phyloP scores from a whole-genome alignment of 2,888 invertebrate genomes.

The Conistra vaccinii region DNA sequence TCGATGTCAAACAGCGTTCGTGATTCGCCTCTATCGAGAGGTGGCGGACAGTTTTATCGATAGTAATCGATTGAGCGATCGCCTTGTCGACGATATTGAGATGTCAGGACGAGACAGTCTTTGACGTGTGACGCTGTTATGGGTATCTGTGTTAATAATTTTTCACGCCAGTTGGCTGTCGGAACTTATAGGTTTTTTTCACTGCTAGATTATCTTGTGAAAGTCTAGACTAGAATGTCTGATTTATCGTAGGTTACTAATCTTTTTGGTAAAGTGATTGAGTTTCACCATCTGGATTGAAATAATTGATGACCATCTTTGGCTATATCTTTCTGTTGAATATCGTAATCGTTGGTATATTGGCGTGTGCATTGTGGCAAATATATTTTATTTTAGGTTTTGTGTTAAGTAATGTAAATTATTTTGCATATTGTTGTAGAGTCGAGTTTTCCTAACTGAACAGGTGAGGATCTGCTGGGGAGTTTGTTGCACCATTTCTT shows the following conservation, averaged over 20 bases:
- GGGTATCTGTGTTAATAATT: background rate
- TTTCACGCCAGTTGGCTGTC: background rate
- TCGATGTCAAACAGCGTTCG: slow-evolving; percentile 34
- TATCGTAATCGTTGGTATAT: too few relatives aligned
- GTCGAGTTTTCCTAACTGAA: too few relatives aligned
- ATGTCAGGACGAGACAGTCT: background rate
- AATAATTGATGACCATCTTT: background rate
- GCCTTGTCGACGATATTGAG: slow-evolving; percentile 24
- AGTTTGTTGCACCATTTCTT: too few relatives aligned
- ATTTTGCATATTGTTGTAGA: too few relatives aligned
- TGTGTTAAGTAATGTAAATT: too few relatives aligned
- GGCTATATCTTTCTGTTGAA: too few relatives aligned
- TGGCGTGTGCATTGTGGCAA: too few relatives aligned
- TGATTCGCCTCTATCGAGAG: slow-evolving; percentile 14
- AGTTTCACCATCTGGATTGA: too few relatives aligned
- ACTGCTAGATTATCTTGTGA: background rate
- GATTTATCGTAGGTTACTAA: background rate
- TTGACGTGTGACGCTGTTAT: background rate
- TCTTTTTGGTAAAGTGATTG: too few relatives aligned
- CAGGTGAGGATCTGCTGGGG: too few relatives aligned
- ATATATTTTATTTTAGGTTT: too few relatives aligned
- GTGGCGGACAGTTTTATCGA: slow-evolving; percentile 7
- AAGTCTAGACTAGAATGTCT: background rate
- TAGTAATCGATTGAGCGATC: slow-evolving; percentile 24
- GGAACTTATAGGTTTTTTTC: background rate